phyloP scores from a whole-genome alignment of 2,888 invertebrate species.

The Agrochola lychnidis region DNA sequence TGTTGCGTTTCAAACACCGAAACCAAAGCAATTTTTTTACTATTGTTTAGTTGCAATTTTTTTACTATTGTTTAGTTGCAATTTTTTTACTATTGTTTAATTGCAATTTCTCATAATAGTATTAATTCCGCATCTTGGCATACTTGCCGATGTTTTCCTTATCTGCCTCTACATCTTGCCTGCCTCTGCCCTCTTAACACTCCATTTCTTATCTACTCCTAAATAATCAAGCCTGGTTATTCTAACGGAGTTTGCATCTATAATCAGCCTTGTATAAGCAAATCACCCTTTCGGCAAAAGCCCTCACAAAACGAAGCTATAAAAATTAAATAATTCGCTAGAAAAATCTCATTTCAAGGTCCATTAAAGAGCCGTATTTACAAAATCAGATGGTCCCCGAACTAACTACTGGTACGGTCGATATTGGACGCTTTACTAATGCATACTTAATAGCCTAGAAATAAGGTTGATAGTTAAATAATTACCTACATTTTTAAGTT shows the following conservation, averaged over 20 bases:
- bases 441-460: not conserved
- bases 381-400: constrained; percentile 77
- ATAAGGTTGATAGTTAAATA: constrained; percentile 10
- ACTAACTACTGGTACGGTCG: constrained; percentile 52
- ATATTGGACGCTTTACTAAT: constrained; percentile 43
- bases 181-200: constrained; percentile 5
- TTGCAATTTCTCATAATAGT: not conserved
- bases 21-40: not conserved
- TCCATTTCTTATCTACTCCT: constrained; percentile 40
- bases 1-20: not conserved
- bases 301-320: constrained; percentile 56
- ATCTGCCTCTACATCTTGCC: not conserved
- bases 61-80: no score
- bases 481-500: not conserved
- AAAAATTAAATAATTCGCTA: constrained; percentile 58
- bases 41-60: not conserved
- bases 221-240: constrained; percentile 19
- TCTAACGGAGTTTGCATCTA: constrained; percentile 47
- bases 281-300: constrained; percentile 66
- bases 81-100: not conserved
- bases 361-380: constrained; percentile 61
- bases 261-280: constrained; percentile 63
- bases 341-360: constrained; percentile 66
- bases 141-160: not conserved
- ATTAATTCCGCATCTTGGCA: not conserved